Base-by-base conservation (phyloP, 2,113 vertebrate species). In the Anser cygnoides region DNA sequence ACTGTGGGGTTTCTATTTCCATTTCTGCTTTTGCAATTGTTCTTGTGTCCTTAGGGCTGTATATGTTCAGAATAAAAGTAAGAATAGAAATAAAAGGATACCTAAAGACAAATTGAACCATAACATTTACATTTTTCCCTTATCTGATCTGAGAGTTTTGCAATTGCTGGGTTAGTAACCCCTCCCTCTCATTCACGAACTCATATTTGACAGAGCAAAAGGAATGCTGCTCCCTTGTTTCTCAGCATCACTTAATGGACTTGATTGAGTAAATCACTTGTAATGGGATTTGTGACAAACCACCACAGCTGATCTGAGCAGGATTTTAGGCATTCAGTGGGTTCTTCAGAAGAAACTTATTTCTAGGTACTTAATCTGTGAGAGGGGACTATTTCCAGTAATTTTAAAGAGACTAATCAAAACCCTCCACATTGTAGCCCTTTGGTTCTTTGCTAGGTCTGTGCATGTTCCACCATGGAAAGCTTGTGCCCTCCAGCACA, bases 61-160 rank as follows among this genome's bases (percentile, higher is more conserved):
- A 18, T 68, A 71, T 16, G 39, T 58, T 57, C 70, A n/a, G 5
- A 66, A 55, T 66, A 33, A 57, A 89, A 84, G 16, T 61, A 6
- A 86, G 68, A 74, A 25, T 33, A 52, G 77, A 39, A 89, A 70
- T 43, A 72, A 90, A 86, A 58, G 58, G 50, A 54, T 44, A 86
- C 52, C 55, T 75, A 61, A 72, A 82, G 58, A 37, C 86, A 73
- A 58, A 81, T 62, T 49, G 70, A 95, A 75, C 65, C 68, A 67
- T 90, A 94, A 87, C 83, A 87, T 90, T 93, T 88, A 89, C 93
- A 89, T 95, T 90, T 90, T 67, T 50, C 65, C 28, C 73, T 96
- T 95, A 89, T 87, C 93, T 92, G 88, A 94, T 94, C 54, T 14
- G 39, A 84, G 33, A 33, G 41, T 71, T 96, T 96, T 94, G 92